phyloP scores from a whole-genome alignment of 2,113 vertebrate genomes.

The Chlorodrepanis virens region DNA sequence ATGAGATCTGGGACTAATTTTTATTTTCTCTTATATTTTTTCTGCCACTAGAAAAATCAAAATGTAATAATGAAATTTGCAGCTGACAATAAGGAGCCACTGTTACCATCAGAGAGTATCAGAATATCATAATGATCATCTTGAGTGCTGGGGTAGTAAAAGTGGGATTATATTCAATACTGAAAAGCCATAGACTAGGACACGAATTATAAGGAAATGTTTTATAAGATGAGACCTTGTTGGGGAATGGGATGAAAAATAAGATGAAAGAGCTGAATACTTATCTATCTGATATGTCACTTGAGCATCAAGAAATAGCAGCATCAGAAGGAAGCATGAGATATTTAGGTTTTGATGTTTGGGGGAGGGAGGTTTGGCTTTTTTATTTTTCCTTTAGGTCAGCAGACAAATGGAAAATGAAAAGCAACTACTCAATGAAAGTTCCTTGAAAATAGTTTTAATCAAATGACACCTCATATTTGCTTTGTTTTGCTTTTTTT shows the following conservation, averaged over 20 bases:
- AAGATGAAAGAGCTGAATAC: not conserved
- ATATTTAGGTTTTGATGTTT: not conserved
- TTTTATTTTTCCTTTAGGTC: not conserved
- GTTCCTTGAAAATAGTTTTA: not conserved
- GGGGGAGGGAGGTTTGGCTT: not conserved
- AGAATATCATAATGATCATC: not conserved
- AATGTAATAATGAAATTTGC: not conserved
- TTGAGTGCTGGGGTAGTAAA: not conserved
- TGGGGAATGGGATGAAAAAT: not conserved
- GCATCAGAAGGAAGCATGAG: not conserved
- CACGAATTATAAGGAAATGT: not conserved
- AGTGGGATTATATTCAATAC: not conserved
- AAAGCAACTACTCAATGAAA: not conserved
- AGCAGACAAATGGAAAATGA: not conserved
- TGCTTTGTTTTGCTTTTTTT: not conserved
- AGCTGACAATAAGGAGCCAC: not conserved
- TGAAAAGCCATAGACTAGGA: not conserved
- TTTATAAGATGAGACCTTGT: not conserved
- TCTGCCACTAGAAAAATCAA: not conserved
- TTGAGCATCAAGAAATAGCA: not conserved
- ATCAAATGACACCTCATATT: not conserved
- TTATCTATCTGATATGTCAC: not conserved
- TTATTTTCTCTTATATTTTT: not conserved
- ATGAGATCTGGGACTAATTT: not conserved
- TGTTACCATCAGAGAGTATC: not conserved